Evolutionary conservation across 2,113 vertebrate genomes (phyloP).

Genomic region (Platycercus adscitus): DNA sequence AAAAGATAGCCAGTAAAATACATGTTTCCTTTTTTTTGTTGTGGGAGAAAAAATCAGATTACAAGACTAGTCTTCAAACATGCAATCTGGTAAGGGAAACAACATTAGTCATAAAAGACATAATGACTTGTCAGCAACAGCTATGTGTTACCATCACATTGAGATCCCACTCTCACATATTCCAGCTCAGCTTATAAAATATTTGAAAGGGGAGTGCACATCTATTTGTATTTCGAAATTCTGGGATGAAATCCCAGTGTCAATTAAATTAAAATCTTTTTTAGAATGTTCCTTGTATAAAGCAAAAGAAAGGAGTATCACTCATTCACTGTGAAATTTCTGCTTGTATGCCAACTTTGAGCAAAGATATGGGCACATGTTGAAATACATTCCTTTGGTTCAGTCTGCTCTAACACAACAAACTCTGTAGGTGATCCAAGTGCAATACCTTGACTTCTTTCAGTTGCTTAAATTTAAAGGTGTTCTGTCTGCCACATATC

Average conservation of each 20-base stretch:
- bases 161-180: neutral
- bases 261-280: neutral
- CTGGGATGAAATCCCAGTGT: neutral
- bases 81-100: neutral
- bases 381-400: neutral
- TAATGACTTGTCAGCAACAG: neutral
- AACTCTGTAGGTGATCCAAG: neutral
- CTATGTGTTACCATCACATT: neutral
- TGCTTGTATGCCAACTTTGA: neutral
- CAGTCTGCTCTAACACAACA: neutral
- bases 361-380: accelerated
- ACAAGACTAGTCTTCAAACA: neutral
- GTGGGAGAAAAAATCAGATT: neutral
- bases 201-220: neutral
- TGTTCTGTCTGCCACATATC: neutral
- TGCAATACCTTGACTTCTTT: neutral
- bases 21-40: neutral
- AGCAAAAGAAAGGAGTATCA: neutral
- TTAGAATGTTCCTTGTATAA: neutral
- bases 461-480: neutral
- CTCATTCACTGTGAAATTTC: neutral
- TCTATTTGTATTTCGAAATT: neutral
- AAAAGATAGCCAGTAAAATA: neutral
- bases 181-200: neutral
- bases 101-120: neutral